phyloP scores from a whole-genome alignment of 2,888 invertebrate genomes.

The Dinocampus coccinellae region DNA sequence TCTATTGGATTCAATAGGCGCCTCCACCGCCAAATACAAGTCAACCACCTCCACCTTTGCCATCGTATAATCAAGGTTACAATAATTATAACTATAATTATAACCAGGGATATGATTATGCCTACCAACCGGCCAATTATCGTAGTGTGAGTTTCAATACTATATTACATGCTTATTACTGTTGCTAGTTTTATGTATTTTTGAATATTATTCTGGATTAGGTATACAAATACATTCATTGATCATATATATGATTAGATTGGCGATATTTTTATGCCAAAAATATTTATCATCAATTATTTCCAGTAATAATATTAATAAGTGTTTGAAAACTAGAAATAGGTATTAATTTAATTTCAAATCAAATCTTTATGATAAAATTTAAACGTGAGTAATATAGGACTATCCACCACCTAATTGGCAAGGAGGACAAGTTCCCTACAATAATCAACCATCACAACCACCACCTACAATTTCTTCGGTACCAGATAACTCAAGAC shows the following conservation, averaged over 20 bases:
- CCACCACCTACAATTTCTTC: conserved; percentile 56
- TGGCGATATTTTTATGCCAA: too few relatives aligned
- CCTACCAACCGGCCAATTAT: conserved; percentile 61
- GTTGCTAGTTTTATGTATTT: too few relatives aligned
- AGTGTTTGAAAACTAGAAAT: too few relatives aligned
- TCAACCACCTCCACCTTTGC: conserved; percentile 62
- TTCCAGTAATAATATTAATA: too few relatives aligned
- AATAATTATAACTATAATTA: conserved; percentile 65
- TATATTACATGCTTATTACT: too few relatives aligned
- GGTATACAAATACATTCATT: too few relatives aligned
- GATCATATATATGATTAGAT: too few relatives aligned
- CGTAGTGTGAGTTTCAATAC: conserved; percentile 62
- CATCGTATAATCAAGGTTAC: conserved; percentile 61
- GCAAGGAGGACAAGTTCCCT: conserved; percentile 63
- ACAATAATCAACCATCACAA: conserved; percentile 63
- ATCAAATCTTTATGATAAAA: not conserved
- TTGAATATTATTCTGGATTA: too few relatives aligned
- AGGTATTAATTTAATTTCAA: not conserved
- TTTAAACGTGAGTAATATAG: conserved; percentile 54
- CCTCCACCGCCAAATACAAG: conserved; percentile 63
- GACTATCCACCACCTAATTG: conserved; percentile 66
- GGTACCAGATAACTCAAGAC: conserved; percentile 52
- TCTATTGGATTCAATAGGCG: conserved; percentile 48
- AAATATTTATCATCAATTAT: too few relatives aligned
- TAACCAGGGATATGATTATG: conserved; percentile 61